phyloP scores from a whole-genome alignment of 1,140 invertebrate genomes.

The Neotoxoptera formosana region DNA sequence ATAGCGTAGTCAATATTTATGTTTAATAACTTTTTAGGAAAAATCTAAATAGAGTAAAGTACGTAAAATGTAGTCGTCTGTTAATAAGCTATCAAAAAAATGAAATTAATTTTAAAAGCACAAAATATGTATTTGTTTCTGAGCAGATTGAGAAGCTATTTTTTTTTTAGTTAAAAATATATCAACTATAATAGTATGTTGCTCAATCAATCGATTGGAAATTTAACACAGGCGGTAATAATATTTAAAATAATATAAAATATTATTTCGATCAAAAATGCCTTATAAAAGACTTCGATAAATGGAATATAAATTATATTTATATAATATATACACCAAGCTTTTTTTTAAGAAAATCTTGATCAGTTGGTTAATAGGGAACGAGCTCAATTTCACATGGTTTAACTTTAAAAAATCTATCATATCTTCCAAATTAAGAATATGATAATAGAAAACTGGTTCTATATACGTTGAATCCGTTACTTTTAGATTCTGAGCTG shows the following conservation, averaged over 20 bases:
- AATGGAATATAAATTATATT: background rate
- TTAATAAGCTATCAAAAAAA: background rate
- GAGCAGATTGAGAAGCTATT: background rate
- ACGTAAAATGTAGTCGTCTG: background rate
- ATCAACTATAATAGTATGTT: background rate
- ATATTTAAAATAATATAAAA: background rate
- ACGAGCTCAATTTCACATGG: background rate
- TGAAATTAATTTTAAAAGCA: background rate
- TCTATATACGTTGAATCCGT: too few species aligned
- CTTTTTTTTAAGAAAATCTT: background rate
- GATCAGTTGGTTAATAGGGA: background rate
- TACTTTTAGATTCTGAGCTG: too few species aligned
- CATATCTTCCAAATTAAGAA: background rate
- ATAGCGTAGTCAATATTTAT: background rate
- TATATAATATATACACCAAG: background rate
- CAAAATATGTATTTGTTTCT: background rate
- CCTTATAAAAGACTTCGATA: background rate
- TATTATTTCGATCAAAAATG: background rate
- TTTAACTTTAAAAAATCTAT: background rate
- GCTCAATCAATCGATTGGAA: background rate
- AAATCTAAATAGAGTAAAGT: background rate
- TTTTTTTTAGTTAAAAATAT: background rate
- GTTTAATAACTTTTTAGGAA: background rate
- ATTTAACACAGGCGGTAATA: background rate
- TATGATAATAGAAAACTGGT: background rate